Conservation (phyloP, 2,797 vertebrate species). For the Lepus oiostolus region DNA sequence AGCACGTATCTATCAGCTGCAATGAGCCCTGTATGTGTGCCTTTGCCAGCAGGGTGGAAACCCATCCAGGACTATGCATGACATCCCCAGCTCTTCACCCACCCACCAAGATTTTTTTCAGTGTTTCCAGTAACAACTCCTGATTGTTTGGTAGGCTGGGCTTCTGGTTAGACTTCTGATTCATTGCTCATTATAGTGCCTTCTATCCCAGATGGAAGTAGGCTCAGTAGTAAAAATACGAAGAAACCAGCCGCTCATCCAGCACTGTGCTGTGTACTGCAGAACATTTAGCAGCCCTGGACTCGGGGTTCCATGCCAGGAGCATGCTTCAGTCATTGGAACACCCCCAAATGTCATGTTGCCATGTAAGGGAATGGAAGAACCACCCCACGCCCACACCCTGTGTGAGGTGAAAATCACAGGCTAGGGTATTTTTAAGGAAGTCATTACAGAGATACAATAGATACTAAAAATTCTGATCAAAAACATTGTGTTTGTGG, state of each 20-base stretch:
- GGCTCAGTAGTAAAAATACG: not conserved
- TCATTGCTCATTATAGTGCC: not conserved
- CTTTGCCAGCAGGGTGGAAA: not conserved
- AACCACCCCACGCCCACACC: not conserved
- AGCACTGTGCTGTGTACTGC: not conserved
- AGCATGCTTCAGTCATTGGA: not conserved
- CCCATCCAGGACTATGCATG: not conserved
- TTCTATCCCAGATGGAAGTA: not conserved
- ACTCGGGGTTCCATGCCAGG: not conserved
- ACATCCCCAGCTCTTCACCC: not conserved
- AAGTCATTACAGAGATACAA: not conserved
- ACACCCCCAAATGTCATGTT: not conserved
- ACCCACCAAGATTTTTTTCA: not conserved
- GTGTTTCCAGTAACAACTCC: not conserved
- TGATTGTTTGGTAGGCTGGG: not conserved
- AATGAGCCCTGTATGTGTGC: fast-evolving
- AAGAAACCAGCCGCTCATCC: not conserved
- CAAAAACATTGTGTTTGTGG: not conserved
- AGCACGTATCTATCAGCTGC: not conserved
- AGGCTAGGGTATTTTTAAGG: not conserved
- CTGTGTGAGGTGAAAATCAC: not conserved
- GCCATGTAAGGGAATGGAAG: not conserved
- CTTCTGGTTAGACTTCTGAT: not conserved
- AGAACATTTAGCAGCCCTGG: not conserved
- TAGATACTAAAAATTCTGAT: not conserved